Conservation (phyloP, 92 coral and sea anemone species). For the Epizoanthus stellaris region DNA sequence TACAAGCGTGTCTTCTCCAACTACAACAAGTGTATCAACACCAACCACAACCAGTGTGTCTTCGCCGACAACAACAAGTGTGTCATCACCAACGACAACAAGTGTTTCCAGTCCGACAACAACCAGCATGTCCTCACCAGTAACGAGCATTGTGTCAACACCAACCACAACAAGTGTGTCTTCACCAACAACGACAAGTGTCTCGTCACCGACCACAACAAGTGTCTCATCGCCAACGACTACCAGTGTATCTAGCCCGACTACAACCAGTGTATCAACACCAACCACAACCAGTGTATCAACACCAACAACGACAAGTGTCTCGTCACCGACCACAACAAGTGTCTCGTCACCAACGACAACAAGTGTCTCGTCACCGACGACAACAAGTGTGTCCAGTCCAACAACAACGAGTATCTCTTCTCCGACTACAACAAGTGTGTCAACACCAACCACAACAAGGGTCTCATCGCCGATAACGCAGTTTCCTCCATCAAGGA, state of each 20-base stretch:
- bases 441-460: background rate
- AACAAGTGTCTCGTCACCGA: background rate
- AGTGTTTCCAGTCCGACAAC: conserved; percentile 15
- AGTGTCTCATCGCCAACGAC: background rate
- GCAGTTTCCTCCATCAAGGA: background rate
- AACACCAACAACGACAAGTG: too few relatives aligned
- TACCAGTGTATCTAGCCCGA: conserved; percentile 11
- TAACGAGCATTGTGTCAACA: too few relatives aligned
- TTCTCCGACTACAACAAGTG: background rate
- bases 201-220: too few relatives aligned
- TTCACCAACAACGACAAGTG: too few relatives aligned
- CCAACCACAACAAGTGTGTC: background rate
- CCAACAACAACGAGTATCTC: background rate
- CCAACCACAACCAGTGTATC: background rate
- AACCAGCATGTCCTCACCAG: background rate
- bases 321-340: too few relatives aligned
- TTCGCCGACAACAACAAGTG: background rate
- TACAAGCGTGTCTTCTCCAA: conserved; percentile 36
- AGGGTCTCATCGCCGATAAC: conserved; percentile 19
- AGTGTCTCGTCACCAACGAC: background rate
- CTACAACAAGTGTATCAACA: conserved; percentile 11
- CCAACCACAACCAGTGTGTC: conserved; percentile 15
- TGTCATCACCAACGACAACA: background rate
- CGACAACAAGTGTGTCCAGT: conserved; percentile 29
- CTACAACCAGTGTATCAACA: background rate